phyloP scores from a whole-genome alignment of 2,888 invertebrate species.

The Drosophila mayaguana region DNA sequence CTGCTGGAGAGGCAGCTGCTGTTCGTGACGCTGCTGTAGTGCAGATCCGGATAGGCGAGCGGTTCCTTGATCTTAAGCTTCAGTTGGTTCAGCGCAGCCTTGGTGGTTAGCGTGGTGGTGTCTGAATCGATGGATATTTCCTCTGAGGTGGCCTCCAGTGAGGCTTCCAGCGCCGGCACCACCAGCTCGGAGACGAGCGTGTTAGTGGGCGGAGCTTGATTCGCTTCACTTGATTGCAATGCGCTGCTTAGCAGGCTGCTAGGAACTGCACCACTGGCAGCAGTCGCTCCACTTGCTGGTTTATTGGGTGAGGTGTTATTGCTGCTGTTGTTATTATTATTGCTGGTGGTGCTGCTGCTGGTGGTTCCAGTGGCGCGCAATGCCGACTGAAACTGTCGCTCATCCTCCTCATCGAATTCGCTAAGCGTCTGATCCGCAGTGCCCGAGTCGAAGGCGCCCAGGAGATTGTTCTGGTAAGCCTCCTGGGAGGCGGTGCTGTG shows the following conservation, averaged over 20 bases:
- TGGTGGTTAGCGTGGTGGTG: slow-evolving; percentile 86
- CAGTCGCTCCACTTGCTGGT: slow-evolving; percentile 11
- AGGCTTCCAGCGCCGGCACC: slow-evolving; percentile 79
- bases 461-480: slow-evolving; percentile 87
- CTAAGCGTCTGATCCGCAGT: slow-evolving; percentile 89
- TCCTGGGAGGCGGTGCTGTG: slow-evolving; percentile 86
- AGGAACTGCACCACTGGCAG: slow-evolving; percentile 13
- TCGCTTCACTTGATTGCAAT: slow-evolving; percentile 67
- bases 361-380: slow-evolving; percentile 87
- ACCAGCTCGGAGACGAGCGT: slow-evolving; percentile 73
- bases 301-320: slow-evolving; percentile 51
- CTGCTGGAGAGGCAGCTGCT: slow-evolving; percentile 57
- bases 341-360: slow-evolving; percentile 26
- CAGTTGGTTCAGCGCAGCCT: slow-evolving; percentile 92
- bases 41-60: slow-evolving; percentile 89
- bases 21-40: slow-evolving; percentile 85
- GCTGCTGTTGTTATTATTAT: slow-evolving; percentile 6
- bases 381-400: slow-evolving; percentile 90
- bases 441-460: slow-evolving; percentile 89
- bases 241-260: slow-evolving; percentile 40
- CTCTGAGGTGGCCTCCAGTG: slow-evolving; percentile 85
- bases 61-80: slow-evolving; percentile 97
- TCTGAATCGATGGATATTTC: slow-evolving; percentile 85
- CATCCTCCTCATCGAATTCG: slow-evolving; percentile 92
- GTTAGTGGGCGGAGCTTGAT: slow-evolving; percentile 55